These are phyloP conservation scores for Echinometra lucunter DNA, from an alignment of 53 echinoderm and acorn worm species.

Conservation along the genomic window DNA sequence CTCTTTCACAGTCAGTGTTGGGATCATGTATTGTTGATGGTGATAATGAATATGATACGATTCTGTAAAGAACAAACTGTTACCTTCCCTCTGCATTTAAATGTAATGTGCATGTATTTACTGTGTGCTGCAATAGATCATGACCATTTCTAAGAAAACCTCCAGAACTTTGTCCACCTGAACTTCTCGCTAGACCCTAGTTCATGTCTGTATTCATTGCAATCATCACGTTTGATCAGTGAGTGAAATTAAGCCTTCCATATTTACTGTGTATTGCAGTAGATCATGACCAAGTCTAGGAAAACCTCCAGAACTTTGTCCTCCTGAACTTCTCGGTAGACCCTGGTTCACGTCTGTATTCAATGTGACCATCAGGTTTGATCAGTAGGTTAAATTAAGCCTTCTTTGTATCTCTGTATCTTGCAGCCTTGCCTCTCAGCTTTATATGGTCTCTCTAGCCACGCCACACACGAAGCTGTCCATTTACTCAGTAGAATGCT, in stretches of 20 bases:
- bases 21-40: background rate
- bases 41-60: background rate
- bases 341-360: background rate
- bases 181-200: background rate
- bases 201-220: background rate
- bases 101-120: background rate
- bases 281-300: background rate
- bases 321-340: background rate
- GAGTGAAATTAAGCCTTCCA: background rate
- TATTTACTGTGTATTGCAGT: too few relatives aligned
- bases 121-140: background rate
- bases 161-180: background rate
- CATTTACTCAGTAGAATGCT: conserved; percentile 98
- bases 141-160: background rate
- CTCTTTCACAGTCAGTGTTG: too few relatives aligned
- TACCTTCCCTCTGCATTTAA: background rate
- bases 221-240: background rate
- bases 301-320: background rate
- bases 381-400: background rate
- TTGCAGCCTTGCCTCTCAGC: conserved; percentile 96
- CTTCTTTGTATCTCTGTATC: background rate
- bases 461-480: conserved; percentile 98
- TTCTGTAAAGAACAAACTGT: background rate
- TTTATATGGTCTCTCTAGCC: conserved; percentile 95
- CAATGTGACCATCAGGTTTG: background rate